Conservation (phyloP, 2,888 invertebrate species). For the Leucoma salicis region DNA sequence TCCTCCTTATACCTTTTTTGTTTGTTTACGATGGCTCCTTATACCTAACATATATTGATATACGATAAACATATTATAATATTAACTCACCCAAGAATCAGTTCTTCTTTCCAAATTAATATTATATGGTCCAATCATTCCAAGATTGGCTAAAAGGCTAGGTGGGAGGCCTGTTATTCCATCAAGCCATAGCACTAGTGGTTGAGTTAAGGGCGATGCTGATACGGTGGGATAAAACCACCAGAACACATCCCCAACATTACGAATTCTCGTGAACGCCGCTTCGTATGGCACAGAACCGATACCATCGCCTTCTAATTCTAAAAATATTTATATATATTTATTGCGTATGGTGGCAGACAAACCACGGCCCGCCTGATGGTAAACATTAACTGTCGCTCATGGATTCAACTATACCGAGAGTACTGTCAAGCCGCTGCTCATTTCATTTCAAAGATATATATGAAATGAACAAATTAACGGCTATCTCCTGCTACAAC, state of each 20-base stretch:
- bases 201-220: slow-evolving; percentile 68
- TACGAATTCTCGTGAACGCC: slow-evolving; percentile 87
- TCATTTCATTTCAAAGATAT: no score
- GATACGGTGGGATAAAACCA: slow-evolving; percentile 90
- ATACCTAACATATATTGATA: no score
- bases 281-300: slow-evolving; percentile 86
- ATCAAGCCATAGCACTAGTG: slow-evolving; percentile 93
- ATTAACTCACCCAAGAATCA: slow-evolving; percentile 86
- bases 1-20: no score
- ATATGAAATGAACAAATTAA: no score
- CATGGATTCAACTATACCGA: no score
- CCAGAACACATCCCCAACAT: slow-evolving; percentile 91
- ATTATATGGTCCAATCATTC: slow-evolving; percentile 90
- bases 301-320: slow-evolving; percentile 59
- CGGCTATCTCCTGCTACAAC: no score
- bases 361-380: no score
- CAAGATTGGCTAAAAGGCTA: slow-evolving; percentile 93
- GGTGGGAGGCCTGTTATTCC: slow-evolving; percentile 91
- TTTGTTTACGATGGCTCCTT: no score
- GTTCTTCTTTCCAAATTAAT: slow-evolving; percentile 83
- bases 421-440: no score
- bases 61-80: not conserved
- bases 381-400: no score
- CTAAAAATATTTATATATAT: no score
- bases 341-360: no score